phyloP scores from a whole-genome alignment of 2,888 invertebrate genomes.

The Heteromurus nitidus region DNA sequence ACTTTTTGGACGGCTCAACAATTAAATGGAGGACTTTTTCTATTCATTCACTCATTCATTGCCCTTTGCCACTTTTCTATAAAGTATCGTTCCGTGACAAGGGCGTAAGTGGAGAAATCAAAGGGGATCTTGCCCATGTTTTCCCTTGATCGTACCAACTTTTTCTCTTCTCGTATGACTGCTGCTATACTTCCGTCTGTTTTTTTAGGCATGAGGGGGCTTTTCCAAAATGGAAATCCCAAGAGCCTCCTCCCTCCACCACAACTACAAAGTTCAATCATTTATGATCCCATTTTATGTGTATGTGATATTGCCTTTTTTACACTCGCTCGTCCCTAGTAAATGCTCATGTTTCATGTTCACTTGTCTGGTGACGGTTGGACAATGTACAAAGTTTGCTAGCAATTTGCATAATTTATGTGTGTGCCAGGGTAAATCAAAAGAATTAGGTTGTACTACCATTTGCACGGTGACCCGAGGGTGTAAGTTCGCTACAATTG shows the following conservation, averaged over 20 bases:
- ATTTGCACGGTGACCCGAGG: neutral
- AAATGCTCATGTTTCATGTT: neutral
- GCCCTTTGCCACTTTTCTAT: neutral
- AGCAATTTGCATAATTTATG: slow-evolving; percentile 23
- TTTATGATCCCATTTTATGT: neutral
- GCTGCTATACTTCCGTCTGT: neutral
- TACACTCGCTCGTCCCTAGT: neutral
- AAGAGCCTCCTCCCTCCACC: neutral
- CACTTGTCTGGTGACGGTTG: neutral
- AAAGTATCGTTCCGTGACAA: neutral
- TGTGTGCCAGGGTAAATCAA: neutral
- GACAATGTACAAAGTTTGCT: neutral
- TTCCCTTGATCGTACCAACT: neutral
- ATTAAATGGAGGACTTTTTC: slow-evolving; percentile 13
- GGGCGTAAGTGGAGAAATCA: neutral
- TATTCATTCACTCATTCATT: neutral
- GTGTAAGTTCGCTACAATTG: neutral
- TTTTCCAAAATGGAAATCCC: slow-evolving; percentile 1
- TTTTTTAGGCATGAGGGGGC: neutral
- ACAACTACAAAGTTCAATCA: slow-evolving; percentile 17
- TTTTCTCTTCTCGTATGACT: neutral
- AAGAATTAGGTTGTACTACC: slow-evolving; percentile 6
- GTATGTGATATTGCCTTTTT: neutral
- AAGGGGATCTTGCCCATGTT: neutral
- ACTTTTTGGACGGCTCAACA: neutral